A percentile compares a stretch with the other conserved stretches of the same genome.
phyloP scores from a whole-genome alignment of 2,797 vertebrate species.

The Martes flavigula region DNA sequence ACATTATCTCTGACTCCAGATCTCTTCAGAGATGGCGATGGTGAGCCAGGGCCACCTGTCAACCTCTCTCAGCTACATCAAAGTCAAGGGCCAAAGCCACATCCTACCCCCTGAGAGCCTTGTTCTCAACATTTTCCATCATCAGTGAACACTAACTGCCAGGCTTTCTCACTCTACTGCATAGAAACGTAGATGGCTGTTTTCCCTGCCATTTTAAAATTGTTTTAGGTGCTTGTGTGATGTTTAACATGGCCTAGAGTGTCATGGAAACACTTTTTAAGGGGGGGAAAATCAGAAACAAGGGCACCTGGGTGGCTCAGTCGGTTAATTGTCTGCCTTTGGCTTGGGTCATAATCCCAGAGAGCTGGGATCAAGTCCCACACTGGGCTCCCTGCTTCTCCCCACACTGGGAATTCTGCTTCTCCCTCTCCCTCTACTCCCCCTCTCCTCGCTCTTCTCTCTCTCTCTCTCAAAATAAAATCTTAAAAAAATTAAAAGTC shows the following conservation, averaged over 20 bases:
- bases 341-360: too few relatives aligned
- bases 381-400: too few relatives aligned
- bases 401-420: too few relatives aligned
- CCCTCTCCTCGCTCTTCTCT: too few relatives aligned
- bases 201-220: neutral
- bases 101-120: neutral
- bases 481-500: neutral
- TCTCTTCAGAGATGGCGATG: neutral
- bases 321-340: too few relatives aligned
- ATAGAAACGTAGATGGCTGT: neutral
- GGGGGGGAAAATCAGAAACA: too few relatives aligned
- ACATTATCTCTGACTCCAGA: neutral
- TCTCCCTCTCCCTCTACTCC: too few relatives aligned
- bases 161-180: neutral
- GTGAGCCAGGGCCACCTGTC: neutral
- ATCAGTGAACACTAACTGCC: constrained; percentile 13
- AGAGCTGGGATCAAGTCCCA: too few relatives aligned
- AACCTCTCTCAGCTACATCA: neutral
- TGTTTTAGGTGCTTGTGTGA: neutral
- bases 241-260: neutral
- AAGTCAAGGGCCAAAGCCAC: neutral
- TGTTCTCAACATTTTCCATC: constrained; percentile 21
- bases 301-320: too few relatives aligned
- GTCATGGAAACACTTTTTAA: neutral
- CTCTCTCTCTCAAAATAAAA: too few relatives aligned